These are phyloP conservation scores for Anodontia alba DNA, from an alignment of 2,888 invertebrate species.

Conservation along the genomic window DNA sequence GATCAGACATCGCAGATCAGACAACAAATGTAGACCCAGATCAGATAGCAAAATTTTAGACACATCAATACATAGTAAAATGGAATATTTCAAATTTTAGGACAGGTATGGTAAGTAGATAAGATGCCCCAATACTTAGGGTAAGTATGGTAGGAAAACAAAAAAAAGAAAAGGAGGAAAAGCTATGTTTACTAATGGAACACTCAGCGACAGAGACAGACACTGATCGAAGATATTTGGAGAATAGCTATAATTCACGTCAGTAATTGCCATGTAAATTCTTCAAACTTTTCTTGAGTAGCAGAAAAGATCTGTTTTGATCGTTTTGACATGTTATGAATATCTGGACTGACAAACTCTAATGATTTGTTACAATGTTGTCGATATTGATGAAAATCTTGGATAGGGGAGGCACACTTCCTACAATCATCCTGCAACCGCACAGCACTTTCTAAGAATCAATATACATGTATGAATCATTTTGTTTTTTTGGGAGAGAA, in stretches of 20 bases:
- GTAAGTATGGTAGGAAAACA: too few relatives aligned
- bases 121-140: too few relatives aligned
- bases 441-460: background rate
- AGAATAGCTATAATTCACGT: background rate
- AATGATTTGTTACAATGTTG: constrained; percentile 13
- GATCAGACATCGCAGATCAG: too few relatives aligned
- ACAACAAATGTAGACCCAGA: too few relatives aligned
- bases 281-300: background rate
- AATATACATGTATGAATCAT: constrained; percentile 16
- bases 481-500: background rate
- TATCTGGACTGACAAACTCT: background rate
- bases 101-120: too few relatives aligned
- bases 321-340: constrained; percentile 17
- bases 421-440: background rate
- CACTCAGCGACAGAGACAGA: background rate
- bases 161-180: too few relatives aligned
- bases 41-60: too few relatives aligned
- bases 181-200: background rate
- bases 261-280: constrained; percentile 9
- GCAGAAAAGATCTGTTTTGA: constrained; percentile 19
- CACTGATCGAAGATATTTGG: background rate
- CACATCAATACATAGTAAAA: too few relatives aligned
- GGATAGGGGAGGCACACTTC: background rate
- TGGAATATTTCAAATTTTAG: too few relatives aligned
- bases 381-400: constrained; percentile 10